Evolutionary conservation across 1,140 invertebrate species (phyloP), one percentile per base, ranked within the genome.

Genomic region (Pectinophora gossypiella): DNA sequence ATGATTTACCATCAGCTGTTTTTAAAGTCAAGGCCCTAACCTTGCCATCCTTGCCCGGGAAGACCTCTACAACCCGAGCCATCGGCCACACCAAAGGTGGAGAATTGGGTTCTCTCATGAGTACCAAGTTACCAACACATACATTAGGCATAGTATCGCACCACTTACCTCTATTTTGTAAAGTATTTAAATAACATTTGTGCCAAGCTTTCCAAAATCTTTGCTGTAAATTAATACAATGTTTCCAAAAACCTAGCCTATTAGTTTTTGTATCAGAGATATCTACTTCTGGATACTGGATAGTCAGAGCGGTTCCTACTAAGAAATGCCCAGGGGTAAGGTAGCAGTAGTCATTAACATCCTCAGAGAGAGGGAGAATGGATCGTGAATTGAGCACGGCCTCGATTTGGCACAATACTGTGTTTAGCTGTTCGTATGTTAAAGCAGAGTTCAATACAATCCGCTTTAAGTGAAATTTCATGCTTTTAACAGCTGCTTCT

Each of bases 401-500:
- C 55, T 79, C 76, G n/a, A 75, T 65, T 27, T 56, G 40, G 19
- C 23, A 16, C 13, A 73, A 49, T 3, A 69, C 27, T 10, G 68
- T 73, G 18, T 53, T 19, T 12, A 68, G 16, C 54, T 70, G 47
- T 42, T 70, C 66, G 40, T 52, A 67, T 3, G 59, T 61, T 27
- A 59, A 43, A 18, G 50, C 22, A 15, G 40, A 27, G 0, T 62
- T 50, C 48, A 48, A 43, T 9, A 61, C 9, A 85, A 68, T 10
- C 48, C 57, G 46, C 66, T 59, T 89, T 76, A 87, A 79, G 85
- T 22, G 72, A 48, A 42, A 56, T 36, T 61, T 61, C 10, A 46
- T 27, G 32, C 32, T 43, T 54, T 61, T 61, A 0, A 61, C 48
- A 10, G 15, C 48, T 4, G 58, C 48, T 19, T 60, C 53, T 35